Evolutionary conservation across 2,797 vertebrate species (phyloP), one percentile per base, ranked within the genome.

Genomic region (Bradypodion ventrale): DNA sequence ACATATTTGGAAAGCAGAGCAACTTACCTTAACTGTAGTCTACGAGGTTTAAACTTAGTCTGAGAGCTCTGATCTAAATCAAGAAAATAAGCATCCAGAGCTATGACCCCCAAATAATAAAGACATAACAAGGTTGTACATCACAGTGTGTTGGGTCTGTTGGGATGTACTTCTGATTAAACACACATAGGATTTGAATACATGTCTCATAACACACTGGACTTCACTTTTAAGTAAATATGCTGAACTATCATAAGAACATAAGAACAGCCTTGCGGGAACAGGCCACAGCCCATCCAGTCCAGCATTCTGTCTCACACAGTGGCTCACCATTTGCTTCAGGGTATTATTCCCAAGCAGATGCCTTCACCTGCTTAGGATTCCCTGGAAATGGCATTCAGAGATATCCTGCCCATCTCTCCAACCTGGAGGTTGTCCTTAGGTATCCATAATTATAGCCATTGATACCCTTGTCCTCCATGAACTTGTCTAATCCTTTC

Each of bases 1-100:
- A 37, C 62, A 21, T 52, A 83, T 85, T 84, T 3, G 35, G 89
- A 90, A 90, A 83, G 32, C 27, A 62, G 63, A 85, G 5, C 60
- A 80, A 63, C 75, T 49, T 87, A 42, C 90, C 89, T 91, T 12
- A 32, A 4, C 82, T 83, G 69, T 78, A 89, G 91, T 92, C 49
- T 40, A 60, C n/a, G 42, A 40, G 13, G n/a, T 78, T 63, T 29
- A 32, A 19, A 59, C 52, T 60, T 56, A 4, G 29, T 63, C 46
- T 7, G 5, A 49, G 29, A 23, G 35, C 27, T 62, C 60, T 19
- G 23, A 12, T n/a, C 4, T 0, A 60, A 60, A 65, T 35, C 2
- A 63, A 79, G 63, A 40, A 70, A 83, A 59, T 65, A 65, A 21
- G 21, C 46, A 5, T 59, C 40, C 59, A 27, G n/a, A 9, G 12